Evolutionary conservation across 2,797 vertebrate species (phyloP), one percentile per base, ranked within the genome.

Genomic region (Sardinella longiceps): DNA sequence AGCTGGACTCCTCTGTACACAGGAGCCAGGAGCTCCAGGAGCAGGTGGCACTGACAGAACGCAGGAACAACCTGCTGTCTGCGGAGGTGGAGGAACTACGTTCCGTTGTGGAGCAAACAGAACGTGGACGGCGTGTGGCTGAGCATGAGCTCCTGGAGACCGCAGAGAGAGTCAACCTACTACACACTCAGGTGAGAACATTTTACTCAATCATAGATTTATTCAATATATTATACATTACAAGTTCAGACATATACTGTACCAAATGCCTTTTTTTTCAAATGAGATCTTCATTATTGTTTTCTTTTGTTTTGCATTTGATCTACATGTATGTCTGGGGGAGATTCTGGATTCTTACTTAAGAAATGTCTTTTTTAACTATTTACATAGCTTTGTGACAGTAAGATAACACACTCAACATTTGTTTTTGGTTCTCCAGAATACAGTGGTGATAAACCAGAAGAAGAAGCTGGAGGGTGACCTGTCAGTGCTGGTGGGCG

Each of bases 131-230:
- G 84, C 96, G 95, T 91, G 92, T 96, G 88, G 96, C 96, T 0
- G 98, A 99, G 84, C 97, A 97, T 25, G 97, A 99, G 89, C 93
- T 99, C 88, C 88, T 97, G 88, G 97, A 99, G 87, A 91, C 94
- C 86, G 92, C 92, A 0, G 98, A 99, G 88, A 95, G 96, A 81
- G 95, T 95, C 56, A 96, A 96, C 89, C 91, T 98, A 82, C 94
- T 99, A 20, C 92, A 95, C 14, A 90, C 96, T 0, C 97, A 99
- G 97, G 97, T 98, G 84, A 51, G 56, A 48, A 48, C 46, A 12
- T 48, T 43, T 43, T 7, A 43, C 4, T 43, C 4, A 43, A 43
- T 43, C 43, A 4, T 43, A 43, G n/a, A n/a, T n/a, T n/a, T n/a
- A n/a, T n/a, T n/a, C n/a, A n/a, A n/a, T n/a, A n/a, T n/a, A n/a